Conservation (phyloP, 2,797 vertebrate species). For the Lutjanus argentimaculatus region DNA sequence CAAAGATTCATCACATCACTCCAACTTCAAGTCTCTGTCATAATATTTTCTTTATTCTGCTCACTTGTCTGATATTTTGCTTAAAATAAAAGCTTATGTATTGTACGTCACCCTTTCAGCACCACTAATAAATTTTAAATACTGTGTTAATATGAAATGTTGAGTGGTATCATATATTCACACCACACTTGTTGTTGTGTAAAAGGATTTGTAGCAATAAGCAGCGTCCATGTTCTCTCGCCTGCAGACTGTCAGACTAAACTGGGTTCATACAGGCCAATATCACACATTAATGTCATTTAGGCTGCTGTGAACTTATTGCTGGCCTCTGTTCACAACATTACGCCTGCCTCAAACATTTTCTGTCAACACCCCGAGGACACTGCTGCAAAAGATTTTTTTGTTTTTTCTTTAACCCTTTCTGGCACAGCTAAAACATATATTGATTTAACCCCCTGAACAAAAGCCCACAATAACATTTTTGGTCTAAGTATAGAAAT, state of each 20-base stretch:
- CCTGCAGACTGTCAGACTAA: slow-evolving; percentile 17
- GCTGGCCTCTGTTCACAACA: slow-evolving; percentile 37
- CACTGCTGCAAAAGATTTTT: not conserved
- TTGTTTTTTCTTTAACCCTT: not conserved
- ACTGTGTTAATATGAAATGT: slow-evolving; percentile 49
- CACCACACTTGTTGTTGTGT: not conserved
- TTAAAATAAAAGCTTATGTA: slow-evolving; percentile 2
- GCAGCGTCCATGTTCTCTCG: not conserved
- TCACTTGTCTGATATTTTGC: slow-evolving; percentile 30
- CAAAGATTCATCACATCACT: slow-evolving; percentile 26
- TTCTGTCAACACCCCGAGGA: slow-evolving; percentile 36
- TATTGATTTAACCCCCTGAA: not conserved
- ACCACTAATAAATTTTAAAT: slow-evolving; percentile 65
- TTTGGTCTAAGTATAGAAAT: not conserved
- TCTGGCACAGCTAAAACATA: not conserved
- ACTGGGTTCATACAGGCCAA: not conserved
- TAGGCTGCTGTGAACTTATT: slow-evolving; percentile 39
- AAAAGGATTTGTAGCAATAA: slow-evolving; percentile 4
- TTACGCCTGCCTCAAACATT: slow-evolving; percentile 33
- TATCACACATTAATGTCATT: slow-evolving; percentile 53
- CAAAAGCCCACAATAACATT: not conserved
- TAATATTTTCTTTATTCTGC: slow-evolving; percentile 18
- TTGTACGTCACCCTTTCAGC: slow-evolving; percentile 22
- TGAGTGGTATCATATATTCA: slow-evolving; percentile 5
- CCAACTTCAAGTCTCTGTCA: slow-evolving; percentile 15